These are phyloP conservation scores for Tonatia bakeri DNA, from an alignment of 2,113 vertebrate species.

Conservation along the genomic window DNA sequence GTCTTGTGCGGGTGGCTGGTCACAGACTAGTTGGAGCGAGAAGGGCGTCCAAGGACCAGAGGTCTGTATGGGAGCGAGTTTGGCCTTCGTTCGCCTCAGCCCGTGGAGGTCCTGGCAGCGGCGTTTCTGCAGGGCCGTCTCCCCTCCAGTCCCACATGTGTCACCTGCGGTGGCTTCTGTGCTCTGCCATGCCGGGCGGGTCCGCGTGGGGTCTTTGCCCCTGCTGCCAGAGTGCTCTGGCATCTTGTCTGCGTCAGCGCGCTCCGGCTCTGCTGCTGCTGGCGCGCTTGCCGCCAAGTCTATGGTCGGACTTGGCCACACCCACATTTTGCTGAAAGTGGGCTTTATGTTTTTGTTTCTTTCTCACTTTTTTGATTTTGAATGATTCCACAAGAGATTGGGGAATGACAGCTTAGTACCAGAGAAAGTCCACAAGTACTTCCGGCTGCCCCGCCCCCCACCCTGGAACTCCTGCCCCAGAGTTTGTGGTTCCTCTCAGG, in stretches of 20 bases:
- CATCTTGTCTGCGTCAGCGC: too few species aligned
- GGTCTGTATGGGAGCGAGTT: neutral
- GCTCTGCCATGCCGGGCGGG: neutral
- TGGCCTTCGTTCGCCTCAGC: neutral
- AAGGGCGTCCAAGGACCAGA: neutral
- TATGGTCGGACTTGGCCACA: neutral
- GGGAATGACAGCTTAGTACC: neutral
- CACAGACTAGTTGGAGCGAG: neutral
- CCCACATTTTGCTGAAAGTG: neutral
- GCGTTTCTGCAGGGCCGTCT: neutral
- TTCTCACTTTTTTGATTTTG: neutral
- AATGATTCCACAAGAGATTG: neutral
- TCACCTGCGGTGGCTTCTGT: neutral
- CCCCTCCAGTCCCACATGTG: neutral
- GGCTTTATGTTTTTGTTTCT: neutral
- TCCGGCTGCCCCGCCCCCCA: neutral
- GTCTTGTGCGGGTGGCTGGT: neutral
- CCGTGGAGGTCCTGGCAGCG: neutral
- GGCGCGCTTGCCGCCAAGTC: accelerated
- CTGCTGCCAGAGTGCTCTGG: neutral
- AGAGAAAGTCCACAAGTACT: neutral
- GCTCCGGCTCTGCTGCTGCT: neutral
- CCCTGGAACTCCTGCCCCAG: too few species aligned
- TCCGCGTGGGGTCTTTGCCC: neutral
- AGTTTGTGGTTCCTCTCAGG: too few species aligned